Evolutionary conservation across 2,888 invertebrate species (phyloP), one percentile per base, ranked within the genome.

Genomic region (Hedya salicella): DNA sequence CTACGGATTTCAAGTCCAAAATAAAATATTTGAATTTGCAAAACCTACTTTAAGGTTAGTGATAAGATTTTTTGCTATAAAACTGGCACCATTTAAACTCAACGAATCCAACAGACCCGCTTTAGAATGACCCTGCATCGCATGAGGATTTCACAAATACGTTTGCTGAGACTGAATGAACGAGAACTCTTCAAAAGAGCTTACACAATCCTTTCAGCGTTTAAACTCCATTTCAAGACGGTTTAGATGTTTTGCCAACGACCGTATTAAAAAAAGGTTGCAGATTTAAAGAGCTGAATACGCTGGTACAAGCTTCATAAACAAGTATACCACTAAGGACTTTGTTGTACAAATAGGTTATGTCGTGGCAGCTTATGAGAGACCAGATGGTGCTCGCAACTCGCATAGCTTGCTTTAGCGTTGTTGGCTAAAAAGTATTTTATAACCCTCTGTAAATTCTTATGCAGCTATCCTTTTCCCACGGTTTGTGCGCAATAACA

Each of bases 81-180:
- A n/a, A n/a, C n/a, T n/a, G n/a, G n/a, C n/a, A n/a, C n/a, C n/a
- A n/a, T n/a, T n/a, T n/a, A n/a, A n/a, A n/a, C n/a, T n/a, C n/a
- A n/a, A n/a, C n/a, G 11, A 32, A 32, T 8, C 17, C 57, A 40
- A 52, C 17, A 56, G 42, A 56, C 44, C 32, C 30, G 14, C 13
- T 25, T 5, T n/a, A 17, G 17, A 46, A 56, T 44, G 42, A 32
- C 32, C n/a, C 44, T 32, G 60, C 25, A 57, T 57, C 36, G 36
- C 11, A 11, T 39, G 30, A 57, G 57, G 46, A 46, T 57, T 57
- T 32, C 44, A 57, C 57, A 46, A 57, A 57, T 46, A 57, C 57
- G 46, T 30, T 44, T n/a, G 13, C 17, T 6, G 17, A 9, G 13
- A n/a, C 30, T 46, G 57, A 57, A 57, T 53, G 53, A 17, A 30